phyloP scores from a whole-genome alignment of 1,140 invertebrate species.

The Cyclargus thomasi region DNA sequence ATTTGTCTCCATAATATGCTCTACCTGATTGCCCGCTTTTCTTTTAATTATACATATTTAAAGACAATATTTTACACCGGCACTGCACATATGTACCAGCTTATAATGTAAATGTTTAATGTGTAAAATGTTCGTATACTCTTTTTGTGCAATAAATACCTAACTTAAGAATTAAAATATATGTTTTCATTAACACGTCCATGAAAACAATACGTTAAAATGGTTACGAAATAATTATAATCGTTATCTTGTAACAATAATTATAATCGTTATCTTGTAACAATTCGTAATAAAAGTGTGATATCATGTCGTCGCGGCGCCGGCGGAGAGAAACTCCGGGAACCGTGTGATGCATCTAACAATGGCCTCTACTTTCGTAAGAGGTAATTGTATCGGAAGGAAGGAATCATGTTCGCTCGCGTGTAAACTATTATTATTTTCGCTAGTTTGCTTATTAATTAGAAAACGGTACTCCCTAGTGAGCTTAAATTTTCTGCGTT shows the following conservation, averaged over 20 bases:
- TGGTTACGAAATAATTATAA: neutral
- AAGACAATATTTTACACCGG: neutral
- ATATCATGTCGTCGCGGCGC: neutral
- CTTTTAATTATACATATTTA: neutral
- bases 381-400: conserved; percentile 8
- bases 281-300: conserved; percentile 1
- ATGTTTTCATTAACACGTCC: no score
- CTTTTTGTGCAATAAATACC: no score
- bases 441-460: neutral
- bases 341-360: neutral
- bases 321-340: neutral
- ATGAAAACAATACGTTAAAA: neutral
- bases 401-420: neutral
- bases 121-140: no score
- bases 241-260: neutral
- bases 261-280: neutral
- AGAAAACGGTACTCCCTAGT: neutral
- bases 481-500: neutral
- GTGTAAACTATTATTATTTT: neutral
- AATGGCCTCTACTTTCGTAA: conserved; percentile 13
- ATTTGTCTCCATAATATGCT: neutral
- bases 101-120: no score
- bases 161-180: no score
- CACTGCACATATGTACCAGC: no score
- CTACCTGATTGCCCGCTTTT: neutral